Conservation (phyloP, 2,797 vertebrate species). For the Cebuella pygmaea region DNA sequence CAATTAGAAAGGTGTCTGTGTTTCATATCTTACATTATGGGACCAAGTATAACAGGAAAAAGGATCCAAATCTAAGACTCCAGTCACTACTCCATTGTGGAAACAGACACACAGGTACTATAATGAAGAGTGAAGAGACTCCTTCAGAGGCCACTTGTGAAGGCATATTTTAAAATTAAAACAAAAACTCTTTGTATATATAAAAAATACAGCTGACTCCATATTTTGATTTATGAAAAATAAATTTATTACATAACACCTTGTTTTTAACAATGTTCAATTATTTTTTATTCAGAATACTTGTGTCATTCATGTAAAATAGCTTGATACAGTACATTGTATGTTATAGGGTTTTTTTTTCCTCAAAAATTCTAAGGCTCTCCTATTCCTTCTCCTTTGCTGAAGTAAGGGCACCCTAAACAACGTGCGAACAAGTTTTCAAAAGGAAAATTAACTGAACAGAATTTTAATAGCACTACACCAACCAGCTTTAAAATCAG, state of each 20-base stretch:
- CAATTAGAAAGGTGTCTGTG: background rate
- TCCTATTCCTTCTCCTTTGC: constrained; percentile 89
- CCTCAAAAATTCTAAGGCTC: constrained; percentile 94
- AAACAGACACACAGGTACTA: background rate
- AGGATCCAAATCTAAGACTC: background rate
- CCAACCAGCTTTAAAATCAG: constrained; percentile 87
- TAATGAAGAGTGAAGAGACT: background rate
- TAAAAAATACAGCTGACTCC: constrained; percentile 82
- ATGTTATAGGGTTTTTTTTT: constrained; percentile 92
- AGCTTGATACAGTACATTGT: constrained; percentile 99
- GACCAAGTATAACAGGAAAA: background rate
- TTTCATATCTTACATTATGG: background rate
- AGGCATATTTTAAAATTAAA: constrained; percentile 39
- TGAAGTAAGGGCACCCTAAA: constrained; percentile 89
- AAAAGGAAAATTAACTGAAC: constrained; percentile 84
- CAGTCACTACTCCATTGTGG: background rate
- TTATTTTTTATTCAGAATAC: constrained; percentile 97
- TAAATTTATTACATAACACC: constrained; percentile 93
- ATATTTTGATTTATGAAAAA: constrained; percentile 90
- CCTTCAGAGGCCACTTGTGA: background rate
- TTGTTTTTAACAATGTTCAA: constrained; percentile 92
- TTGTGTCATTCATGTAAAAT: constrained; percentile 99
- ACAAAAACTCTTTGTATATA: background rate
- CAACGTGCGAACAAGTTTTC: constrained; percentile 86
- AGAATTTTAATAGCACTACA: constrained; percentile 88